These are phyloP conservation scores for Flabesymbios commensalis DNA, from an alignment of 2,888 invertebrate species.

Conservation along the genomic window DNA sequence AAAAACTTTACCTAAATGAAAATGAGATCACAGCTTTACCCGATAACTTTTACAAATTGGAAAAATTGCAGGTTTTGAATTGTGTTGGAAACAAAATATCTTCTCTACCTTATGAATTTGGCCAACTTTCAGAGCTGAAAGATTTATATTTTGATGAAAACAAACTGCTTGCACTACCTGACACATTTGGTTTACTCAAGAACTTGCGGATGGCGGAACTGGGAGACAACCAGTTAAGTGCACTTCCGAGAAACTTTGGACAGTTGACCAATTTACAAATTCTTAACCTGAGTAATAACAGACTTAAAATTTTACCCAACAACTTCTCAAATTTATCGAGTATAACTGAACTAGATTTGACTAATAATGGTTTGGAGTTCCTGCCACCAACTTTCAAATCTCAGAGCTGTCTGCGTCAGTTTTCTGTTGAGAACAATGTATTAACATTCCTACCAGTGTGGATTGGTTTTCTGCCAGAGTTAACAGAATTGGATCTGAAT, in stretches of 20 bases:
- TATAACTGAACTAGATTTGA: conserved; percentile 1
- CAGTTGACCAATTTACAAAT: background rate
- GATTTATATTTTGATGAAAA: conserved; percentile 1
- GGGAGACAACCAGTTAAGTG: background rate
- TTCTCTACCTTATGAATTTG: background rate
- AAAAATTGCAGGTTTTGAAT: background rate
- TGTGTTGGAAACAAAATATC: background rate
- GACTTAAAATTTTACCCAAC: background rate
- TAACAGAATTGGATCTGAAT: background rate
- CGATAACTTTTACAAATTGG: background rate
- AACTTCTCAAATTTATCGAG: background rate
- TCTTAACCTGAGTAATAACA: background rate
- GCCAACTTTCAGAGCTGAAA: background rate
- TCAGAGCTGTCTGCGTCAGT: background rate
- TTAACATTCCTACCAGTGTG: background rate
- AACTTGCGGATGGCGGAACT: background rate
- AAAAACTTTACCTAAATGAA: conserved; percentile 9
- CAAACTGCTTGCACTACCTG: background rate
- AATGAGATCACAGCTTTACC: conserved; percentile 1
- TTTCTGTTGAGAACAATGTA: conserved; percentile 1
- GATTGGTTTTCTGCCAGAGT: background rate
- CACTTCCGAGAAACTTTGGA: conserved; percentile 3
- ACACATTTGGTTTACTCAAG: conserved; percentile 1
- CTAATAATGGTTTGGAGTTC: background rate
- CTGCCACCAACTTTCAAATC: background rate